Percentiles rank a stretch among this genome's conserved stretches.
Evolutionary conservation across 2,888 invertebrate genomes (phyloP).

Genomic region (Cantharis lateralis): DNA sequence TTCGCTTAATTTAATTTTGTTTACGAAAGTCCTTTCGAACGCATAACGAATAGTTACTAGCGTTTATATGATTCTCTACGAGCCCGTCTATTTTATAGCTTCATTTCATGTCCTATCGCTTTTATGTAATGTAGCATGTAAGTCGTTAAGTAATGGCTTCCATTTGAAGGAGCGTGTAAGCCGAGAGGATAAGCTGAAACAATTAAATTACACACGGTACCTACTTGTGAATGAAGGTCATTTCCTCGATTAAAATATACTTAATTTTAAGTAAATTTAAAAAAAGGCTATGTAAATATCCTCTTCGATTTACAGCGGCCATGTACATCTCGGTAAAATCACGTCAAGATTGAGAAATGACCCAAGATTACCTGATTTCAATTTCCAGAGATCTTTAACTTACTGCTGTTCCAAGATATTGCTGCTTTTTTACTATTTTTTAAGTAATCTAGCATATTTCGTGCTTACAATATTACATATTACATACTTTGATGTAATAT

Average conservation of each 20-base stretch:
- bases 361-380: slow-evolving; percentile 37
- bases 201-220: slow-evolving; percentile 11
- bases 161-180: slow-evolving; percentile 15
- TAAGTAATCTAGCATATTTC: slow-evolving; percentile 34
- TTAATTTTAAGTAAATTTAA: slow-evolving; percentile 9
- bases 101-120: slow-evolving; percentile 9
- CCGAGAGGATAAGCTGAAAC: slow-evolving; percentile 12
- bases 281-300: slow-evolving; percentile 21
- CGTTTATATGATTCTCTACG: slow-evolving; percentile 13
- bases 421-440: slow-evolving; percentile 30
- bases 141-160: slow-evolving; percentile 15
- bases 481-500: not conserved
- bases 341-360: slow-evolving; percentile 32
- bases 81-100: slow-evolving; percentile 12
- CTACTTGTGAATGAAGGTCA: not conserved
- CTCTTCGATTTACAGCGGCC: slow-evolving; percentile 24
- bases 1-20: slow-evolving; percentile 13
- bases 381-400: slow-evolving; percentile 35
- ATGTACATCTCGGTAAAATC: slow-evolving; percentile 31
- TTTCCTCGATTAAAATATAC: not conserved
- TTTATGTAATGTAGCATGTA: slow-evolving; percentile 16
- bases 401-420: slow-evolving; percentile 34
- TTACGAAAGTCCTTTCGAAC: slow-evolving; percentile 5
- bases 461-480: not conserved
- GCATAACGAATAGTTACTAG: slow-evolving; percentile 8